Conservation (phyloP, 2,888 invertebrate genomes). For the Microctonus brassicae region DNA sequence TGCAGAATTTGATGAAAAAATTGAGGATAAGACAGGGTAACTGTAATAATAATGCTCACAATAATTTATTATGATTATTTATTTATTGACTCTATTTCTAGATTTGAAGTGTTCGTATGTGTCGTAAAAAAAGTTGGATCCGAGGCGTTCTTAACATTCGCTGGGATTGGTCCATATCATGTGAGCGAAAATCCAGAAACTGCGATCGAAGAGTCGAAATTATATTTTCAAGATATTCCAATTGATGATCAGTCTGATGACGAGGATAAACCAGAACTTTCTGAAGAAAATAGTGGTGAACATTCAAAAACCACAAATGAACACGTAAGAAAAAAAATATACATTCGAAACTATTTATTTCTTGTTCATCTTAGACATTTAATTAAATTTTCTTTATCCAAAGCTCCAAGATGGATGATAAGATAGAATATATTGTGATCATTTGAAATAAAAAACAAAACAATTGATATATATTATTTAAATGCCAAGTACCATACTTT, state of each 20-base stretch:
- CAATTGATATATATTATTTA: constrained; percentile 16
- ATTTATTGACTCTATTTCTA: constrained; percentile 34
- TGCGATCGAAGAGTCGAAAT: constrained; percentile 61
- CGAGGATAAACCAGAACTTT: constrained; percentile 59
- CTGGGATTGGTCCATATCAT: constrained; percentile 67
- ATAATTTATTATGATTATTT: background rate
- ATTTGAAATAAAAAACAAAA: constrained; percentile 30
- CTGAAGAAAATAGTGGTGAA: constrained; percentile 47
- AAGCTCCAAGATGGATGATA: constrained; percentile 15
- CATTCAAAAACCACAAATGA: constrained; percentile 27
- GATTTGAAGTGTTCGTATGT: constrained; percentile 64
- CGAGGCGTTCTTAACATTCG: constrained; percentile 65
- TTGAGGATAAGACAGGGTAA: constrained; percentile 60
- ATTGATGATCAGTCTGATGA: constrained; percentile 62
- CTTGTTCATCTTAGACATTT: background rate
- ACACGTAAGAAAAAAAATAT: background rate
- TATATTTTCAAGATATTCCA: constrained; percentile 59
- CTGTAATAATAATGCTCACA: background rate
- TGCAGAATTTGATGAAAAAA: constrained; percentile 57
- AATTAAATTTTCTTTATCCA: background rate
- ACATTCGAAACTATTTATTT: background rate
- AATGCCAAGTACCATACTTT: constrained; percentile 52
- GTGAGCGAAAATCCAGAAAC: constrained; percentile 65
- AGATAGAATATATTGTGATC: constrained; percentile 30
- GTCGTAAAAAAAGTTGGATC: constrained; percentile 62